phyloP scores from a whole-genome alignment of 2,797 vertebrate species.

The Tenualosa thibaudeaui region DNA sequence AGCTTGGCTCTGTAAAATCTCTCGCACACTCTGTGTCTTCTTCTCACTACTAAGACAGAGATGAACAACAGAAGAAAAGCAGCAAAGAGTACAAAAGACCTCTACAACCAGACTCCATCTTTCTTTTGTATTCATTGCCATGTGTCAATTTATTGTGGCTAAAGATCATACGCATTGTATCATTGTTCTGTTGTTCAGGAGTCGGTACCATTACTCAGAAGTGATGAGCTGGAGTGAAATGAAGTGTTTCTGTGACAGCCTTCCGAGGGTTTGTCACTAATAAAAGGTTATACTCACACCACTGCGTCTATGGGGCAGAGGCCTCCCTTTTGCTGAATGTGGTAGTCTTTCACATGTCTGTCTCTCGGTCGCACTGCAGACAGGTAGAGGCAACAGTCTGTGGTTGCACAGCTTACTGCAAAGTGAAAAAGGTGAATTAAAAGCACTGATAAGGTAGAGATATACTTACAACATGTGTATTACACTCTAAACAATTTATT shows the following conservation, averaged over 20 bases:
- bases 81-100: neutral
- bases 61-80: neutral
- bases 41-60: neutral
- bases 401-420: neutral
- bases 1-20: neutral
- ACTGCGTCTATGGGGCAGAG: slow-evolving; percentile 41
- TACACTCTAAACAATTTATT: neutral
- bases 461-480: neutral
- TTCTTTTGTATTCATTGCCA: neutral
- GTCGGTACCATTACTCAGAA: neutral
- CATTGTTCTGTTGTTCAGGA: neutral
- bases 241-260: neutral
- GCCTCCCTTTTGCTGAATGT: slow-evolving; percentile 34
- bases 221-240: no score
- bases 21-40: neutral
- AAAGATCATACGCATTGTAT: neutral
- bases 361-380: accelerated
- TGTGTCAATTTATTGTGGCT: neutral
- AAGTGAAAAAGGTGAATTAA: neutral
- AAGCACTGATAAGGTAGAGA: neutral
- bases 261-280: neutral
- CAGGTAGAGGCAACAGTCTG: slow-evolving; percentile 36
- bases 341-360: slow-evolving; percentile 30
- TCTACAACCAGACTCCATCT: neutral
- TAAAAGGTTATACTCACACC: slow-evolving; percentile 26